Conservation (phyloP, 2,888 invertebrate species). For the Unio pictorum region DNA sequence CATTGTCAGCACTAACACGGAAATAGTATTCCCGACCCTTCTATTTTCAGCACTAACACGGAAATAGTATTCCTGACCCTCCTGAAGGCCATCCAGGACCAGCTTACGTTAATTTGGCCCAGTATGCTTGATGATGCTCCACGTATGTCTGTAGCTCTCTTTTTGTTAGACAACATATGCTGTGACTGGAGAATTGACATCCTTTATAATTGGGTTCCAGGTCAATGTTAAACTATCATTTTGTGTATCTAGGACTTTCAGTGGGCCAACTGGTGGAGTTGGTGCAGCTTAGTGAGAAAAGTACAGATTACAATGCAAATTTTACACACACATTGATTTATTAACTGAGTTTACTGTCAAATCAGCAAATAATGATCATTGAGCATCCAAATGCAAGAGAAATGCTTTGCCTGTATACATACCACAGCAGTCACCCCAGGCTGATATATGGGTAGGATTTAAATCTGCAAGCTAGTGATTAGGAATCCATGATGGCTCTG, state of each 20-base stretch:
- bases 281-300: constrained; percentile 44
- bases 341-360: too few species aligned
- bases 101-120: constrained; percentile 73
- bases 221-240: constrained; percentile 50
- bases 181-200: constrained; percentile 85
- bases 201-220: constrained; percentile 72
- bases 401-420: too few species aligned
- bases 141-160: constrained; percentile 72
- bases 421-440: too few species aligned
- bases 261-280: constrained; percentile 52
- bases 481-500: too few species aligned
- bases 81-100: constrained; percentile 77
- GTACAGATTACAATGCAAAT: too few species aligned
- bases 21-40: too few species aligned
- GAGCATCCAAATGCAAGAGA: too few species aligned
- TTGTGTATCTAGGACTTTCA: constrained; percentile 51
- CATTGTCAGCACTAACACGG: constrained; percentile 88
- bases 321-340: too few species aligned
- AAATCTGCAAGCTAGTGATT: too few species aligned
- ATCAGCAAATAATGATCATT: too few species aligned
- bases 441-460: too few species aligned
- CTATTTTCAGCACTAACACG: too few species aligned
- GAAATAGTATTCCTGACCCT: constrained; percentile 85
- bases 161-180: constrained; percentile 90
- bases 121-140: constrained; percentile 51